Conservation (phyloP, 2,888 invertebrate genomes). For the Cosmopolites sordidus region DNA sequence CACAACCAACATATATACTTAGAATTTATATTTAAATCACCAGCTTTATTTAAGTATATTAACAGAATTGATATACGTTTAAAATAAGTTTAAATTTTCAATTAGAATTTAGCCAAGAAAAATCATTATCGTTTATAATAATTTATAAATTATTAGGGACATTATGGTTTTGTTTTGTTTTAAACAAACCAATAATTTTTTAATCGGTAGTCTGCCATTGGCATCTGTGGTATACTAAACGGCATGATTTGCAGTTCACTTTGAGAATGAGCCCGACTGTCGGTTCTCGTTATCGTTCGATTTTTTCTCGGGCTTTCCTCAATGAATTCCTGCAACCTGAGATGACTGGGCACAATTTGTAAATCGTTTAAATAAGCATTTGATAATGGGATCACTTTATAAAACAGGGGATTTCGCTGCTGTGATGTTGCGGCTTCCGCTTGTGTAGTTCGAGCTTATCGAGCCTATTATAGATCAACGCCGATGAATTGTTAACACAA, state of each 20-base stretch:
- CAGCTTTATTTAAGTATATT: too few relatives aligned
- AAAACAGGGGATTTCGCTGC: conserved; percentile 13
- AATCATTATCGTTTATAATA: too few relatives aligned
- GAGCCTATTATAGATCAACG: neutral
- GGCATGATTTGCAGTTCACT: conserved; percentile 24
- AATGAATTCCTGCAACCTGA: conserved; percentile 26
- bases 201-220: neutral
- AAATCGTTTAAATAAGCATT: conserved; percentile 29
- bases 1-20: too few relatives aligned
- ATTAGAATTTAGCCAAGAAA: too few relatives aligned
- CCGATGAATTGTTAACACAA: neutral
- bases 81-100: too few relatives aligned
- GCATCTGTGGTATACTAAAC: conserved; percentile 14
- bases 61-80: too few relatives aligned
- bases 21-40: too few relatives aligned
- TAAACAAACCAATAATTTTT: neutral
- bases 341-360: conserved; percentile 23
- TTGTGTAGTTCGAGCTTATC: neutral
- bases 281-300: conserved; percentile 22
- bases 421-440: neutral
- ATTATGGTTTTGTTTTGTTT: too few relatives aligned
- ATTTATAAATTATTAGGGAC: too few relatives aligned
- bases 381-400: conserved; percentile 30
- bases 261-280: conserved; percentile 18
- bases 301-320: conserved; percentile 21